Evolutionary conservation across 2,113 vertebrate species (phyloP).

Genomic region (Camelus dromedarius): DNA sequence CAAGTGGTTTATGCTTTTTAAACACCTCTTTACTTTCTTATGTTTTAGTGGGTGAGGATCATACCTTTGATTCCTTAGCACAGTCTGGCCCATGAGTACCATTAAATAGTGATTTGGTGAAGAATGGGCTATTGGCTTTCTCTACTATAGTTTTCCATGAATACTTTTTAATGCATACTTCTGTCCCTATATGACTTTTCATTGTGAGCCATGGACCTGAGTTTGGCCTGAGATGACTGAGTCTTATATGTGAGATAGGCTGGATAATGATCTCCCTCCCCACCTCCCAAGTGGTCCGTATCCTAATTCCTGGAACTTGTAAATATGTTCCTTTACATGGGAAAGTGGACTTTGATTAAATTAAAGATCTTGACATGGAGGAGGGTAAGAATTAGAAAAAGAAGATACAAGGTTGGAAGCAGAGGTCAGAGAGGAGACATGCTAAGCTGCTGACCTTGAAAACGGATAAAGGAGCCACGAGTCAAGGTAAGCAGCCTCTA

Average conservation of each 20-base stretch:
- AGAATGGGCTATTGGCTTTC: neutral
- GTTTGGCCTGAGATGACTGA: neutral
- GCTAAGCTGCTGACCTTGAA: neutral
- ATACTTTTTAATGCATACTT: neutral
- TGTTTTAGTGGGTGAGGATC: neutral
- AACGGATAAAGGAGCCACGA: neutral
- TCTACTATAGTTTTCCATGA: neutral
- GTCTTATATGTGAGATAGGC: neutral
- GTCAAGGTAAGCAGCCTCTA: neutral
- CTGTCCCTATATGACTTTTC: neutral
- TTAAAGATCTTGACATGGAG: neutral
- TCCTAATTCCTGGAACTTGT: neutral
- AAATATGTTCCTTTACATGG: neutral
- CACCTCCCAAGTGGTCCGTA: neutral
- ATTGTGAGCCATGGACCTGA: neutral
- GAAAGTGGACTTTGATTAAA: neutral
- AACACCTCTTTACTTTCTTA: neutral
- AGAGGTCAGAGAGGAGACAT: neutral
- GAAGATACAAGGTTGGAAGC: neutral
- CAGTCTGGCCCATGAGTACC: neutral
- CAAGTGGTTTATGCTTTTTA: neutral
- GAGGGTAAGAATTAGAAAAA: neutral
- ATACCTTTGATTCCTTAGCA: neutral
- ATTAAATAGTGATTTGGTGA: neutral
- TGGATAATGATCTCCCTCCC: neutral